phyloP scores from a whole-genome alignment of 2,113 vertebrate genomes.

The Mohoua ochrocephala region DNA sequence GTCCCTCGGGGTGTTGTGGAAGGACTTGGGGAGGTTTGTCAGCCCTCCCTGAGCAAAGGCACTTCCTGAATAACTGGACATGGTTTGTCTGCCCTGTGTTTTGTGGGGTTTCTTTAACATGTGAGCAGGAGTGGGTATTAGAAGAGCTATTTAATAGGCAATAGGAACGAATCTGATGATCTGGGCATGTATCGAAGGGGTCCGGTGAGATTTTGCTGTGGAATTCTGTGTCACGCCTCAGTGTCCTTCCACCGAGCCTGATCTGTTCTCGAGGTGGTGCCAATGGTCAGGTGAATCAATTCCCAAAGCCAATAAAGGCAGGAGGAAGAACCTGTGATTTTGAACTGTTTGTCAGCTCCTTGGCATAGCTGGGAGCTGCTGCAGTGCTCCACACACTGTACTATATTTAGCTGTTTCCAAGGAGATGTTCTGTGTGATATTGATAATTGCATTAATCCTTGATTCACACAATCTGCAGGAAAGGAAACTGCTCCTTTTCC shows the following conservation, averaged over 20 bases:
- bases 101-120: neutral
- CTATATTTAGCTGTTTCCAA: conserved; percentile 75
- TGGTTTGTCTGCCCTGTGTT: neutral
- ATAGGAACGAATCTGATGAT: rapidly evolving
- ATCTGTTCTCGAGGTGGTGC: neutral
- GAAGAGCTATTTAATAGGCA: neutral
- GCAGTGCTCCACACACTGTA: conserved; percentile 29
- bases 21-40: neutral
- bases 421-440: conserved; percentile 69
- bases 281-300: neutral
- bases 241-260: neutral
- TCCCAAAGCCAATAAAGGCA: neutral
- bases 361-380: conserved; percentile 54
- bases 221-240: neutral
- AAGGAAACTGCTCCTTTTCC: conserved; percentile 53
- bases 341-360: conserved; percentile 45
- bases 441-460: conserved; percentile 72
- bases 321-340: neutral
- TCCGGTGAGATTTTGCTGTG: neutral
- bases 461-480: conserved; percentile 59
- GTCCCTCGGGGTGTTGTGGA: neutral
- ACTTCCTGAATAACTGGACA: neutral
- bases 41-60: neutral
- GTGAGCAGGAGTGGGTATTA: neutral
- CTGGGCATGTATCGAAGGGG: neutral